These are phyloP conservation scores for Desmodus rotundus DNA, from an alignment of 2,113 vertebrate genomes.

Conservation along the genomic window DNA sequence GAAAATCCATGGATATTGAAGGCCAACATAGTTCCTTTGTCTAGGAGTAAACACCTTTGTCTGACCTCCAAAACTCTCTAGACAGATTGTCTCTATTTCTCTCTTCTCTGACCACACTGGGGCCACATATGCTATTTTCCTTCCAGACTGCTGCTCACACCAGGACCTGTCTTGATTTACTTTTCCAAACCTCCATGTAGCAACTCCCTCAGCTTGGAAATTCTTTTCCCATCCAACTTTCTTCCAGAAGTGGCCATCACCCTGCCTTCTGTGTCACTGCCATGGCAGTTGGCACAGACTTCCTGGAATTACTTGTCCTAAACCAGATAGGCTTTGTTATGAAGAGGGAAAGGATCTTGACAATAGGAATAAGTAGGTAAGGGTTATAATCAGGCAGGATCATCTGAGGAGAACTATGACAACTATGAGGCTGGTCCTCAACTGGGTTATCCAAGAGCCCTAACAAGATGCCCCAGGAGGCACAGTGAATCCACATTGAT, in stretches of 20 bases:
- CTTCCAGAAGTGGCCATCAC: neutral
- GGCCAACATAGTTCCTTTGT: neutral
- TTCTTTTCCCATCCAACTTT: neutral
- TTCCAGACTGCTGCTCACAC: neutral
- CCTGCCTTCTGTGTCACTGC: neutral
- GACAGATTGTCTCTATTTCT: neutral
- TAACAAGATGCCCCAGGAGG: neutral
- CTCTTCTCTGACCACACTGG: neutral
- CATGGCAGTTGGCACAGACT: neutral
- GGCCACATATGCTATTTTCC: neutral
- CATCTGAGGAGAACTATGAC: neutral
- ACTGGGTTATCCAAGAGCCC: neutral
- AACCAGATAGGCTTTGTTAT: neutral
- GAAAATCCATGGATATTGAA: neutral
- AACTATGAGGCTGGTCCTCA: neutral
- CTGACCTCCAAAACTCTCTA: neutral
- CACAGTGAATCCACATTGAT: neutral
- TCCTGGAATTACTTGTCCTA: neutral
- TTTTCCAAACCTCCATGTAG: neutral
- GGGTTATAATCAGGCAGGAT: neutral
- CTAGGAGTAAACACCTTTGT: neutral
- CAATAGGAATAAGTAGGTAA: neutral
- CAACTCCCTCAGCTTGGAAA: neutral
- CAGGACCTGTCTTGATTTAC: neutral
- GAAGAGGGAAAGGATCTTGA: neutral